Conservation (phyloP, 1,140 invertebrate species). For the Drosophila ananassae region DNA sequence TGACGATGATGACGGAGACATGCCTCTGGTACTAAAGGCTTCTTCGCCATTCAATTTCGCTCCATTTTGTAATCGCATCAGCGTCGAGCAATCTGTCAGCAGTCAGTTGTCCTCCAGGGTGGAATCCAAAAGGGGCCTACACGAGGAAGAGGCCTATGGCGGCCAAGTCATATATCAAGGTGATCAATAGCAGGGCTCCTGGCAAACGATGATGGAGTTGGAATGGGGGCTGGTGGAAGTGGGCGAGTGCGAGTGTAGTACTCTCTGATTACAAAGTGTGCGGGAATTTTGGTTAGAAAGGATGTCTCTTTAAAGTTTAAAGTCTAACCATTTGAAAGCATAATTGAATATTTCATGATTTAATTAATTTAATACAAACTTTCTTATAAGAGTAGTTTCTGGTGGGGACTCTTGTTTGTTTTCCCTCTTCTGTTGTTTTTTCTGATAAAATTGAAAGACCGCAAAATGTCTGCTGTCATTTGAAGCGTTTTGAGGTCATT, state of each 20-base stretch:
- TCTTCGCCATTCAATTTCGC: slow-evolving; percentile 56
- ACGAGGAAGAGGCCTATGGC: slow-evolving; percentile 10
- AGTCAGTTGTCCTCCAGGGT: slow-evolving; percentile 40
- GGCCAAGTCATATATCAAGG: slow-evolving; percentile 42
- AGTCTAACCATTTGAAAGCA: no score
- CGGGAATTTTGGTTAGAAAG: neutral
- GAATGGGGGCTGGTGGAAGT: neutral
- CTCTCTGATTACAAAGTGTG: slow-evolving; percentile 23
- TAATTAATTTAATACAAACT: no score
- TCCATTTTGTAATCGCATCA: slow-evolving; percentile 57
- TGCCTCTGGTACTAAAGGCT: slow-evolving; percentile 18
- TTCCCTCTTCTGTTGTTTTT: neutral
- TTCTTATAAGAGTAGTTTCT: no score
- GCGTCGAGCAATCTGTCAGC: slow-evolving; percentile 51
- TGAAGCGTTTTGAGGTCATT: slow-evolving; percentile 56
- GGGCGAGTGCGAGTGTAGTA: slow-evolving; percentile 7
- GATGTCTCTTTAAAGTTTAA: neutral
- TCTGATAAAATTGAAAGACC: slow-evolving; percentile 48
- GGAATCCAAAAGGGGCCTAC: neutral
- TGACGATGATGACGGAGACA: slow-evolving; percentile 12
- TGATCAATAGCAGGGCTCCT: slow-evolving; percentile 47
- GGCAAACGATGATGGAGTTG: slow-evolving; percentile 46
- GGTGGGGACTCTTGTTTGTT: neutral
- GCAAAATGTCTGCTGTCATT: slow-evolving; percentile 56
- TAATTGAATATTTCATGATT: no score